Evolutionary conservation across 2,113 vertebrate species (phyloP).

Genomic region (Chlorocebus sabaeus): DNA sequence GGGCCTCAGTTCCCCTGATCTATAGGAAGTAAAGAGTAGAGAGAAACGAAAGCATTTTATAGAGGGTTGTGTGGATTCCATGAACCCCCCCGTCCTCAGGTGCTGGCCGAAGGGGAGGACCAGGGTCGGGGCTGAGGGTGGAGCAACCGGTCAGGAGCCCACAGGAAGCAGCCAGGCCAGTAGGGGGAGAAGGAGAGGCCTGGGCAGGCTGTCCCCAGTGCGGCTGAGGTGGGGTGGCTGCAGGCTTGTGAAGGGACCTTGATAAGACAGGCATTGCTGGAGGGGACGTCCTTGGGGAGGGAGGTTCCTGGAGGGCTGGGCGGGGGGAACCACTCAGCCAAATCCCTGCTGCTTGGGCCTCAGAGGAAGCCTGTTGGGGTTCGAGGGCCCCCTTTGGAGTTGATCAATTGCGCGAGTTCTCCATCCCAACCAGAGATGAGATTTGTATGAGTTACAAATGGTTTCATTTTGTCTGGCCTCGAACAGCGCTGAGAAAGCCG

Average conservation of each 20-base stretch:
- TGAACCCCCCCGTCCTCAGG: not conserved
- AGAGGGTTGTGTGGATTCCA: not conserved
- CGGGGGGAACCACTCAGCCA: not conserved
- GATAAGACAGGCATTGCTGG: not conserved
- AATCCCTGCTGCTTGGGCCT: not conserved
- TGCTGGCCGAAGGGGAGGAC: no score
- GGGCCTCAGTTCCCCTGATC: not conserved
- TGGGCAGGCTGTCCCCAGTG: not conserved
- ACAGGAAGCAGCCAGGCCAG: not conserved
- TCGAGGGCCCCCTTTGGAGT: not conserved
- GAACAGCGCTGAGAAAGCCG: not conserved
- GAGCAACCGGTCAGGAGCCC: not conserved
- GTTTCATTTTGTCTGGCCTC: not conserved
- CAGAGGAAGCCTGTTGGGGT: not conserved
- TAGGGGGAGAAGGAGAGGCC: not conserved
- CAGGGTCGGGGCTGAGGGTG: rapidly evolving
- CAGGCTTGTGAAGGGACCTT: not conserved
- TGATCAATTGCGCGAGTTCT: not conserved
- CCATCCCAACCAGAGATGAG: not conserved
- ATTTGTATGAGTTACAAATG: not conserved
- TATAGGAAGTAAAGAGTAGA: not conserved
- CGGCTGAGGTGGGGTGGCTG: not conserved
- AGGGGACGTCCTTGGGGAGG: not conserved
- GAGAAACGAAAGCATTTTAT: not conserved
- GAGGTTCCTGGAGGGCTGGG: not conserved